phyloP scores from a whole-genome alignment of 2,888 invertebrate genomes.

The Clanis bilineata region DNA sequence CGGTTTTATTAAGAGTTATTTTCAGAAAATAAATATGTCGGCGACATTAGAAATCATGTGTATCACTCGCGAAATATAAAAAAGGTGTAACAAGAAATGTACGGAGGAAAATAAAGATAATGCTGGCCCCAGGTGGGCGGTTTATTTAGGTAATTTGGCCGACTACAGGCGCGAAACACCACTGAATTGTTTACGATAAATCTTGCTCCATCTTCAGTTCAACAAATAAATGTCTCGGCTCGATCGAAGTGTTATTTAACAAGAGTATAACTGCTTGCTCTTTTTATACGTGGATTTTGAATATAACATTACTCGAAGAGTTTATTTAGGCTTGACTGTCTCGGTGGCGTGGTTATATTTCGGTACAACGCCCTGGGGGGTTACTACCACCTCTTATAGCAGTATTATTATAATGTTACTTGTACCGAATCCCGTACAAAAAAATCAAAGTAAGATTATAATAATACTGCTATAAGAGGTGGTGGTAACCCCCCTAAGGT shows the following conservation, averaged over 20 bases:
- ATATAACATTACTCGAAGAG: too few relatives aligned
- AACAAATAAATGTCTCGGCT: slow-evolving; percentile 44
- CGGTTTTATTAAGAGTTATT: neutral
- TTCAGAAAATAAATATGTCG: neutral
- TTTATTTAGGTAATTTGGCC: slow-evolving; percentile 48
- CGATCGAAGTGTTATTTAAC: slow-evolving; percentile 24
- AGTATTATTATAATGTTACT: too few relatives aligned
- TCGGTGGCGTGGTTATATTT: too few relatives aligned
- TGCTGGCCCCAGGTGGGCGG: slow-evolving; percentile 35
- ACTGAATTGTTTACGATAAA: slow-evolving; percentile 44
- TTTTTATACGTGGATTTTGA: neutral
- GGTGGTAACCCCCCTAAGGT: too few relatives aligned
- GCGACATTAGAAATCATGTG: neutral
- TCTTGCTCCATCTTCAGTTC: slow-evolving; percentile 43
- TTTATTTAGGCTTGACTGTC: too few relatives aligned
- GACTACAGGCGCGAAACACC: slow-evolving; percentile 34
- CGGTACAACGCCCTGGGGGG: too few relatives aligned
- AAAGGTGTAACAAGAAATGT: neutral
- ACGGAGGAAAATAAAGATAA: slow-evolving; percentile 23
- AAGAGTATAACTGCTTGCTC: slow-evolving; percentile 19
- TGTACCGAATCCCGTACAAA: too few relatives aligned
- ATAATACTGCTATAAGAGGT: too few relatives aligned
- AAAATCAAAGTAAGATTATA: too few relatives aligned
- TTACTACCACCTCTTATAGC: too few relatives aligned
- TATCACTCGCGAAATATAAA: neutral